phyloP scores from a whole-genome alignment of 2,797 vertebrate genomes.

The Arnoldichthys spilopterus region DNA sequence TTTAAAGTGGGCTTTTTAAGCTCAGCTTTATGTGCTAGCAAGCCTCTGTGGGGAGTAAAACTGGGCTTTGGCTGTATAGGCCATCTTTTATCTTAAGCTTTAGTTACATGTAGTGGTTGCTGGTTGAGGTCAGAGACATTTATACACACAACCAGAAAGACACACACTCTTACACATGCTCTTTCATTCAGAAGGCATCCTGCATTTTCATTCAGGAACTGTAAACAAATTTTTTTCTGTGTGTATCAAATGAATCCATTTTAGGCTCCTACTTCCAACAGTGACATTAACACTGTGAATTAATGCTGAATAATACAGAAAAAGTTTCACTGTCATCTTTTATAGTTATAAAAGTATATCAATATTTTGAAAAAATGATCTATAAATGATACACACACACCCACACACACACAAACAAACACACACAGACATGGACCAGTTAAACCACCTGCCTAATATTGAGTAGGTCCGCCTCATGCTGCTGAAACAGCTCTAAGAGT shows the following conservation, averaged over 20 bases:
- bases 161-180: conserved; percentile 11
- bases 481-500: too few relatives aligned
- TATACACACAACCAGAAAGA: conserved; percentile 3
- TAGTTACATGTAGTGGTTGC: conserved; percentile 41
- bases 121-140: conserved; percentile 16
- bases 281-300: neutral
- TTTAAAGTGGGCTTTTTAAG: conserved; percentile 52
- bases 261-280: neutral
- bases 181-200: neutral
- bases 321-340: too few relatives aligned
- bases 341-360: too few relatives aligned
- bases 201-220: neutral
- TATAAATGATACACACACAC: too few relatives aligned
- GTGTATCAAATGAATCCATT: neutral
- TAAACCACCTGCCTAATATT: too few relatives aligned
- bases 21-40: conserved; percentile 53
- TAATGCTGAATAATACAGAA: neutral
- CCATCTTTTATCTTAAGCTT: conserved; percentile 43
- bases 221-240: neutral
- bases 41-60: conserved; percentile 43
- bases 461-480: too few relatives aligned
- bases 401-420: too few relatives aligned
- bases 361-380: too few relatives aligned
- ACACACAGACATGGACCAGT: too few relatives aligned
- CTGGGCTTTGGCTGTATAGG: conserved; percentile 28